Evolutionary conservation across 2,888 invertebrate species (phyloP).

Genomic region (Phengaris arion): DNA sequence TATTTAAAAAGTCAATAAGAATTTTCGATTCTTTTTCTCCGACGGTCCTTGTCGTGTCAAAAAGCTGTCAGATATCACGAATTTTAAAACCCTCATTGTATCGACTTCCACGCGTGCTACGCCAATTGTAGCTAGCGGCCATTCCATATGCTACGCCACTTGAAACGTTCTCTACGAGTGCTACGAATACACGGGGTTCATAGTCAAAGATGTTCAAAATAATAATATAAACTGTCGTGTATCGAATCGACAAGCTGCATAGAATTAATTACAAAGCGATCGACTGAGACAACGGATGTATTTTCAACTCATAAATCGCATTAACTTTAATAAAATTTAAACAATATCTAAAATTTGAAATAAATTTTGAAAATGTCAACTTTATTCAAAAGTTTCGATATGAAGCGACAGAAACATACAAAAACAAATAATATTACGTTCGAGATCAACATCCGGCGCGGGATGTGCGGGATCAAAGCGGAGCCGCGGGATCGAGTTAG

Average conservation of each 20-base stretch:
- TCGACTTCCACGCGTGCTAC: not conserved
- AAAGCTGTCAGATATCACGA: no score
- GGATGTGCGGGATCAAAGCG: not conserved
- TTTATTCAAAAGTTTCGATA: not conserved
- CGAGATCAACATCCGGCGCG: not conserved
- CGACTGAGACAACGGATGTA: not conserved
- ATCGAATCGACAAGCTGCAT: not conserved
- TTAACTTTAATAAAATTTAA: no score
- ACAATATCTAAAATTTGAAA: not conserved
- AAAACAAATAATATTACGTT: not conserved
- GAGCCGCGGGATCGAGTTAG: not conserved
- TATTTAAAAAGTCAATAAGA: no score
- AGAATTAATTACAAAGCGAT: not conserved
- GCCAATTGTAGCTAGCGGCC: not conserved
- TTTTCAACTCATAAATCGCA: not conserved
- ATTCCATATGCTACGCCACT: no score
- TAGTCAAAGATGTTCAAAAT: not conserved
- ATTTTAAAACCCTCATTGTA: not conserved
- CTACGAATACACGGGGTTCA: not conserved
- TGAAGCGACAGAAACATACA: not conserved
- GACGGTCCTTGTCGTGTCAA: no score
- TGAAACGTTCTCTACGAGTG: not conserved
- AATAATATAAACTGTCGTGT: not conserved
- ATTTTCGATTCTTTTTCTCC: no score
- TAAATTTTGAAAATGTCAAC: not conserved